Base-by-base conservation (phyloP, 2,888 invertebrate species). In the Nemoura dubitans region DNA sequence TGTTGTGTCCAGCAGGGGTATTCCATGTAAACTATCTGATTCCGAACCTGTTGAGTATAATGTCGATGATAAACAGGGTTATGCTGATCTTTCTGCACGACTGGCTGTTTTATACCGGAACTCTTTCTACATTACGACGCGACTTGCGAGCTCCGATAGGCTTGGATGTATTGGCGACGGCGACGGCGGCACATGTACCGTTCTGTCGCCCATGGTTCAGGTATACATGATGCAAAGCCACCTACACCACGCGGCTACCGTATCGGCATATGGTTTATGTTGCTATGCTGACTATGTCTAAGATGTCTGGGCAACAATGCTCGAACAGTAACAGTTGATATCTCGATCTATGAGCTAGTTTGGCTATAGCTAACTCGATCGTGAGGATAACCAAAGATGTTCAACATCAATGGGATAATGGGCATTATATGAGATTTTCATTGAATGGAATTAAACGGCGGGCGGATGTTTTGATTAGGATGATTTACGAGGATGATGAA, bases 41-140 rank as follows among this genome's bases (percentile, higher is more conserved):
- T 78, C 81, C 29, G 81, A 28, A 30, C 28, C 81, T 28, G 30
- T 81, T n/a, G 81, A 81, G 28, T 28, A 30, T n/a, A 7, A 30
- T 81, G 30, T 81, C 81, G 28, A 30, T 30, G 78, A 28, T 78
- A 78, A 78, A 78, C 28, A 81, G 81, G 81, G 81, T 30, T 81
- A 81, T 26, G 78, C 28, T 26, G 29, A 30, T 81, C 81, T 81
- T 81, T 81, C 81, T 81, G 81, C 81, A 81, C 81, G 81, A 81
- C 29, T 81, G 81, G n/a, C 25, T 78, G 78, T 78, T 27, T 21
- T 30, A 81, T 81, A 81, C 81, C 81, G 30, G 81, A 81, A 30
- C 81, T n/a, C 78, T 59, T 59, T 59, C 59, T 59, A 59, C 59
- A 59, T 14, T 59, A 21, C 59, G 59, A 25, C 78, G 26, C 5